Evolutionary conservation across 1,140 invertebrate species (phyloP).

Genomic region (Caenorhabditis tropicalis): DNA sequence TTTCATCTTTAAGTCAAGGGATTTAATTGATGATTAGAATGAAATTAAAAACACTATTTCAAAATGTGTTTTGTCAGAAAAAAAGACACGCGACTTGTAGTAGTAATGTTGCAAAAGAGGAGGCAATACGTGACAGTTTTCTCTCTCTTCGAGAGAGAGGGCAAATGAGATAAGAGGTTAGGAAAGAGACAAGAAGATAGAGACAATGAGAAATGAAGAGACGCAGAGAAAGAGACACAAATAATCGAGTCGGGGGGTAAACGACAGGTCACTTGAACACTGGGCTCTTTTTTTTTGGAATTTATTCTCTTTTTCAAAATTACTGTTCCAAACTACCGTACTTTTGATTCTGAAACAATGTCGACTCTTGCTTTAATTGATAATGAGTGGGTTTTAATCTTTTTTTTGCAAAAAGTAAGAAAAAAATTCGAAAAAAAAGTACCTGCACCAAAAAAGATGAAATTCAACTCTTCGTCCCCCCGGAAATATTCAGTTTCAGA

Average conservation of each 20-base stretch:
- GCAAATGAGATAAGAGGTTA: background rate
- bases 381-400: slow-evolving; percentile 5
- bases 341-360: background rate
- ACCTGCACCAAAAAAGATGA: background rate
- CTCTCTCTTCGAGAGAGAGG: background rate
- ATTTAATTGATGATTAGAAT: too few species aligned
- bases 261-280: background rate
- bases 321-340: too few species aligned
- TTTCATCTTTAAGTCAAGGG: too few species aligned
- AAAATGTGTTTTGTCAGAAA: too few species aligned
- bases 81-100: too few species aligned
- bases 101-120: too few species aligned
- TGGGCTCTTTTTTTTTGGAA: background rate
- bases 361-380: background rate
- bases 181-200: background rate
- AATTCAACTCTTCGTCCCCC: background rate
- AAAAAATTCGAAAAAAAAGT: background rate
- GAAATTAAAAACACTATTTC: too few species aligned
- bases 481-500: background rate
- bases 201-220: background rate
- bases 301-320: background rate
- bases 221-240: background rate
- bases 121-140: background rate
- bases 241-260: background rate
- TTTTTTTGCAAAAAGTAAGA: background rate